Base-by-base conservation (phyloP, 2,888 invertebrate species). In the Plagiodera versicolora region DNA sequence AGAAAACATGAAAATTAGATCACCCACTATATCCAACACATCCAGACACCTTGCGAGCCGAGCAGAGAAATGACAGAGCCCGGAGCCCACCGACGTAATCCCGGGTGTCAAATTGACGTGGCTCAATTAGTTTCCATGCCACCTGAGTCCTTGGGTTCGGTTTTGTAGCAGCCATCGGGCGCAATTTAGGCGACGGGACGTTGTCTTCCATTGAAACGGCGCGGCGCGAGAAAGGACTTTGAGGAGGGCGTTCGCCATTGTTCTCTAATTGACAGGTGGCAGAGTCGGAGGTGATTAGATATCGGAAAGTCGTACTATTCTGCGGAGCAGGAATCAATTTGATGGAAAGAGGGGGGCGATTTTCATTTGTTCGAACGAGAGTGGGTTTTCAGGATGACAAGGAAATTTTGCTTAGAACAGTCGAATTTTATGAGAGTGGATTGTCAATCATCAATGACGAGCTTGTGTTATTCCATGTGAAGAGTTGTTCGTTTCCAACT, bases 41-140 rank as follows among this genome's bases (percentile, higher is more conserved):
- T 3, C 39, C 39, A 14, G 39, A n/a, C 39, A 39, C 39, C 39
- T n/a, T 3, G 14, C n/a, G 4, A 11, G 3, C 4, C 24, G n/a
- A n/a, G 19, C 10, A 11, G 9, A 10, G 28, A 19, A 14, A 53
- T 45, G 59, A 55, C 59, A 59, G 50, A 45, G 54, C 54, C 50
- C 44, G 49, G 53, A 18, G 49, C 39, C 32, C 58, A 14, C 17
- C 39, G 14, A 5, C 1, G 53, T 44, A 53, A 53, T 53, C 53
- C 44, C 17, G 9, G 44, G 58, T 53, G 57, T 24, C 53, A 58
- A 49, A 58, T 51, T 58, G 64, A 64, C 61, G 59, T 19, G 28
- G 60, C 52, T 51, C 64, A 64, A 64, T 64, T 64, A 61, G 56
- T 61, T 35, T 48, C 55, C 46, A 19, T 44, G 56, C 61, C 64